These are phyloP conservation scores for Odontothrips loti DNA, from an alignment of 2,888 invertebrate species.

Conservation along the genomic window DNA sequence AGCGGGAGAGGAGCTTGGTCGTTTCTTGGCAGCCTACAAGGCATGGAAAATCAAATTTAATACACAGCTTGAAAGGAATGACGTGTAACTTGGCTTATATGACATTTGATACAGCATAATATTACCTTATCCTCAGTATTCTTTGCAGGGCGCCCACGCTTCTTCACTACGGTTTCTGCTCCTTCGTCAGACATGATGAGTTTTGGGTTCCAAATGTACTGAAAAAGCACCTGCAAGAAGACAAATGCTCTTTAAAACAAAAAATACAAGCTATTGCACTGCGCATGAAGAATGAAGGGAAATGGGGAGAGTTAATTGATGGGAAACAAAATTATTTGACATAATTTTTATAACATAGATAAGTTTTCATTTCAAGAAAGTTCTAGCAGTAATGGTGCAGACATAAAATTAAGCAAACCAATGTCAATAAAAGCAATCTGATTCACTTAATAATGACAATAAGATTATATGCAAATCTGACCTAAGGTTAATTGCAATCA, in stretches of 20 bases:
- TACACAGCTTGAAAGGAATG: too few relatives aligned
- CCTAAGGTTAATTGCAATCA: too few relatives aligned
- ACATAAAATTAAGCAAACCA: not conserved
- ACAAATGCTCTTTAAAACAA: not conserved
- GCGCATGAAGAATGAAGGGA: not conserved
- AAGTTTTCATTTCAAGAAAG: not conserved
- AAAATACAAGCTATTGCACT: not conserved
- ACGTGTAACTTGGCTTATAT: not conserved
- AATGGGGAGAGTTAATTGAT: too few relatives aligned
- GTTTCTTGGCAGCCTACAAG: slow-evolving; percentile 32
- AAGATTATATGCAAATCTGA: not conserved
- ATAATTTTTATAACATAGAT: too few relatives aligned
- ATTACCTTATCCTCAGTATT: slow-evolving; percentile 34
- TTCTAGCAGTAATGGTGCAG: not conserved
- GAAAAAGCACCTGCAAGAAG: slow-evolving; percentile 10
- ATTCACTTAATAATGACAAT: not conserved
- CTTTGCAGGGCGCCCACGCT: slow-evolving; percentile 39
- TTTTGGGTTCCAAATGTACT: not conserved
- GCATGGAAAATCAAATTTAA: too few relatives aligned
- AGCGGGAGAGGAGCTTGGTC: slow-evolving; percentile 34
- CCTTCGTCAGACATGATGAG: slow-evolving; percentile 39
- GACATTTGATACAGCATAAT: not conserved
- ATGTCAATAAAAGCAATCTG: not conserved
- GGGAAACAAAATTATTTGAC: too few relatives aligned
- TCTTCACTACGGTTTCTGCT: slow-evolving; percentile 38